These are phyloP conservation scores for Archilochus colubris DNA, from an alignment of 2,113 vertebrate genomes.

Conservation along the genomic window DNA sequence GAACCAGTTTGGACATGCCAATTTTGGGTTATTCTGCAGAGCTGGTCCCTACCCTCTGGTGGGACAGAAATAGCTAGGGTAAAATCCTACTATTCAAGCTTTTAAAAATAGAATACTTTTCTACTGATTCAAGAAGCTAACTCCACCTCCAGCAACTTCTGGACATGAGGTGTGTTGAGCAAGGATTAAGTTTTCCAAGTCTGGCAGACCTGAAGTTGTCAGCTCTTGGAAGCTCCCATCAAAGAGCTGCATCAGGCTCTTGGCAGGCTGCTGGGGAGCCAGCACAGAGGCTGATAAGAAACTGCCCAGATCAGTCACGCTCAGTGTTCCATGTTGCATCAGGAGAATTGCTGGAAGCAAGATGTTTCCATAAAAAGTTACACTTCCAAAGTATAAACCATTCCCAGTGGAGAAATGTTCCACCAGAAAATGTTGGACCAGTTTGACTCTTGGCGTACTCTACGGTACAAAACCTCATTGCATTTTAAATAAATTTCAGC, in stretches of 20 bases:
- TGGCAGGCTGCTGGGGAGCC: background rate
- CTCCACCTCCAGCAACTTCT: background rate
- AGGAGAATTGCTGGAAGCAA: conserved; percentile 6
- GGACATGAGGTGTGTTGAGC: background rate
- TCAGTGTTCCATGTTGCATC: background rate
- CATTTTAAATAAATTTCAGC: conserved; percentile 48
- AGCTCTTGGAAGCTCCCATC: background rate
- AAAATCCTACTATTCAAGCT: background rate
- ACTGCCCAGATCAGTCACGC: background rate
- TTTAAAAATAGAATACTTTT: fast-evolving
- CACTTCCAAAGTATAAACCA: conserved; percentile 12
- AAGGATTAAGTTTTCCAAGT: background rate
- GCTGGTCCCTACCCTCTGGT: background rate
- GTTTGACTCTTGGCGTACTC: conserved; percentile 44
- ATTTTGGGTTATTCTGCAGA: background rate
- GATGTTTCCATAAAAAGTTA: conserved; percentile 46
- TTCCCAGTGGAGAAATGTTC: conserved; percentile 58
- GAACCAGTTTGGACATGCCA: background rate
- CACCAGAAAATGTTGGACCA: conserved; percentile 35
- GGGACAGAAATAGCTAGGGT: background rate
- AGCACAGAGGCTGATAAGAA: background rate
- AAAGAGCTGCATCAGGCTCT: background rate
- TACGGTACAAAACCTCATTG: conserved; percentile 32
- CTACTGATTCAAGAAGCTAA: background rate
- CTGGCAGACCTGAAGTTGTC: background rate